Evolutionary conservation across 1,140 invertebrate genomes (phyloP).

Genomic region (Dendrolimus kikuchii): DNA sequence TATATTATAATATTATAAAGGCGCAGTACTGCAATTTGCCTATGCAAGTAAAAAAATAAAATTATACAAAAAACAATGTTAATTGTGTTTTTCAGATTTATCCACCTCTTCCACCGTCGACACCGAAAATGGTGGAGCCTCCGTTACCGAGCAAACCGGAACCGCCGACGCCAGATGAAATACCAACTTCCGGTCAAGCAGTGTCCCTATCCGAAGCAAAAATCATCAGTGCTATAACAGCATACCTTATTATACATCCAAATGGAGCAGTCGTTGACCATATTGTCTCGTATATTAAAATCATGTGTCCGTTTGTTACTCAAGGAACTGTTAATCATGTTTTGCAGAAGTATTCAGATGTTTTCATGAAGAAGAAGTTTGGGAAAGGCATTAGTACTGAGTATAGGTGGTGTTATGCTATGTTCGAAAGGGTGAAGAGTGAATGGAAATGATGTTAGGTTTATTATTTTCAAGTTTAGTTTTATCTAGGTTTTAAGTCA

Average conservation of each 20-base stretch:
- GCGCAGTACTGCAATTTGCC: too few relatives aligned
- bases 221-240: slow-evolving; percentile 47
- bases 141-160: slow-evolving; percentile 7
- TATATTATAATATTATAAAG: too few relatives aligned
- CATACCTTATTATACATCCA: slow-evolving; percentile 51
- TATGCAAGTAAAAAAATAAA: too few relatives aligned
- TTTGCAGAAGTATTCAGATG: slow-evolving; percentile 36
- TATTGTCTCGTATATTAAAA: slow-evolving; percentile 42
- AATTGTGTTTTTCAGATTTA: slow-evolving; percentile 18
- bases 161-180: slow-evolving; percentile 18
- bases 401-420: slow-evolving; percentile 37
- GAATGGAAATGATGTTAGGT: too few relatives aligned
- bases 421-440: slow-evolving; percentile 20
- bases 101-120: slow-evolving; percentile 20
- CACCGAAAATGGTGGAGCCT: slow-evolving; percentile 12
- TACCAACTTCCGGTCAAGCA: slow-evolving; percentile 9
- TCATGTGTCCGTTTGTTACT: slow-evolving; percentile 31
- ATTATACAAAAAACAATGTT: slow-evolving; percentile 3
- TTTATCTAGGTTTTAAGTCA: too few relatives aligned
- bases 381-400: slow-evolving; percentile 38
- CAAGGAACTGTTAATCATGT: slow-evolving; percentile 30
- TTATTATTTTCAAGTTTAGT: too few relatives aligned
- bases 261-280: slow-evolving; percentile 42
- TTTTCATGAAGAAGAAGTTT: slow-evolving; percentile 31
- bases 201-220: slow-evolving; percentile 38